Evolutionary conservation across 2,113 vertebrate genomes (phyloP), one percentile per base, ranked within the genome.

Genomic region (Polyodon spathula): DNA sequence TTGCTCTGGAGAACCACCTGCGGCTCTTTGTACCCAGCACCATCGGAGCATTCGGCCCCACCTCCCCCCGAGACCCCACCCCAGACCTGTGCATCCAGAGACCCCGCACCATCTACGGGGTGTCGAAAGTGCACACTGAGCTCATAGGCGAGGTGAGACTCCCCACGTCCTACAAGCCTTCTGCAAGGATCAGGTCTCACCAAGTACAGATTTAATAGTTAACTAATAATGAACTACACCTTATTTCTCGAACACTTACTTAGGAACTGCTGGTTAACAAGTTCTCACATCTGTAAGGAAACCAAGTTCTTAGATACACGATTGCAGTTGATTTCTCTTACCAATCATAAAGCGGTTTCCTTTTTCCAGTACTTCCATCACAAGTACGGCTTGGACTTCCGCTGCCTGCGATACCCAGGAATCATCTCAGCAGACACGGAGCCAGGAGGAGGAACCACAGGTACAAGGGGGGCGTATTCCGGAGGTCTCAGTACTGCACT

Each of bases 11-110:
- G 73, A 82, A 84, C 77, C 83, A 76, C 71, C 76, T 88, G 60
- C 81, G 84, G n/a, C 72, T 88, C 40, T 88, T 88, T 68, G 81
- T 86, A 12, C 84, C 86, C 39, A 88, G 84, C 75, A 88, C 86
- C 65, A 86, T 86, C 7, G 86, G 83, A 60, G 86, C 86, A 0
- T 86, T 88, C 54, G 86, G 86, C 7, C 84, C 84, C 46, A 78
- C 84, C 1, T 88, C 86, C 27, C 86, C 86, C 9, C 81, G 83
- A 56, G 79, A 88, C 62, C 86, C 86, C 0, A 78, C 84, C 9
- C 86, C 86, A 46, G 83, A 88, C 71, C 81, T 88, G 42, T 88
- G 83, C 57, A 76, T 86, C 41, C 86, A 88, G 71, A 79, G 86
- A 53, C 84, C 86, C 58, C 78, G 74, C 63, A 88, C 86, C 54